Evolutionary conservation across 2,113 vertebrate species (phyloP).

Genomic region (Xenopus tropicalis): UCB_Xtro_10.0 CM004449.2:103149501-103150000

Average conservation of each 20-base stretch:
- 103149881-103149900: not conserved
- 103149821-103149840: not conserved
- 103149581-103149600: not conserved
- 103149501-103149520: conserved; percentile 23
- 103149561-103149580: conserved; percentile 9
- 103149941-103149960: conserved; percentile 12
- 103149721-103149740: not conserved
- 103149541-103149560: not conserved
- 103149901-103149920: not conserved
- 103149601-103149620: conserved; percentile 19
- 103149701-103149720: not conserved
- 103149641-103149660: conserved; percentile 18
- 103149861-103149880: not conserved
- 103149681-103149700: conserved; percentile 24
- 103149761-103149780: conserved; percentile 26
- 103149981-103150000: conserved; percentile 12
- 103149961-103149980: not conserved
- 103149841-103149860: conserved; percentile 19
- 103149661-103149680: conserved; percentile 28
- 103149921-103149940: conserved; percentile 16
- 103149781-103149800: not conserved
- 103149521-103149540: not conserved
- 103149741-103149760: not conserved
- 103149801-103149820: not conserved
- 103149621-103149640: not conserved